These are phyloP conservation scores for Polylopha cassiicola DNA, from an alignment of 2,888 invertebrate species.

Conservation along the genomic window DNA sequence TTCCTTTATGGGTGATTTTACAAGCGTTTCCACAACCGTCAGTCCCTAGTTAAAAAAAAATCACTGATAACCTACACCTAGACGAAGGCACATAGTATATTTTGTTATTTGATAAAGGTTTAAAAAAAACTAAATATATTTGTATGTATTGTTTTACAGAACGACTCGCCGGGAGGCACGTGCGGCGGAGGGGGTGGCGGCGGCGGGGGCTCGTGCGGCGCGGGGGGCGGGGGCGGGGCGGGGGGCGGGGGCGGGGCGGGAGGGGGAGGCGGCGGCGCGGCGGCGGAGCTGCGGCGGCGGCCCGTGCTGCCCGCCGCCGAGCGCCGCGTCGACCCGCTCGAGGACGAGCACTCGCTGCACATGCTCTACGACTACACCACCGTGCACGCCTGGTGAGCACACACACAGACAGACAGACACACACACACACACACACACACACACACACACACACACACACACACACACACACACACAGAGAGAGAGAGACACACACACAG, in stretches of 20 bases:
- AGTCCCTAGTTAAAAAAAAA: too few relatives aligned
- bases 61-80: too few relatives aligned
- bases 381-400: conserved; percentile 87
- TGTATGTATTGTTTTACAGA: too few relatives aligned
- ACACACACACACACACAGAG: neutral
- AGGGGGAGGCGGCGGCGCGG: conserved; percentile 27
- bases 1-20: too few relatives aligned
- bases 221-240: conserved; percentile 17
- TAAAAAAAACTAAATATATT: too few relatives aligned
- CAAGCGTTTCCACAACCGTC: too few relatives aligned
- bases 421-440: conserved; percentile 1
- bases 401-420: too few relatives aligned
- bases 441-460: neutral
- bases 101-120: too few relatives aligned
- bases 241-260: conserved; percentile 29
- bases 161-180: too few relatives aligned
- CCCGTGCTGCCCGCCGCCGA: conserved; percentile 87
- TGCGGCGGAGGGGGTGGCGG: too few relatives aligned
- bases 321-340: conserved; percentile 86
- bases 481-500: neutral
- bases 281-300: conserved; percentile 78
- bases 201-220: too few relatives aligned
- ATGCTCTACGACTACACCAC: conserved; percentile 93
- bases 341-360: conserved; percentile 87
- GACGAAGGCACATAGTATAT: too few relatives aligned